These are phyloP conservation scores for Clitarchus hookeri DNA, from an alignment of 2,888 invertebrate genomes.

Conservation along the genomic window DNA sequence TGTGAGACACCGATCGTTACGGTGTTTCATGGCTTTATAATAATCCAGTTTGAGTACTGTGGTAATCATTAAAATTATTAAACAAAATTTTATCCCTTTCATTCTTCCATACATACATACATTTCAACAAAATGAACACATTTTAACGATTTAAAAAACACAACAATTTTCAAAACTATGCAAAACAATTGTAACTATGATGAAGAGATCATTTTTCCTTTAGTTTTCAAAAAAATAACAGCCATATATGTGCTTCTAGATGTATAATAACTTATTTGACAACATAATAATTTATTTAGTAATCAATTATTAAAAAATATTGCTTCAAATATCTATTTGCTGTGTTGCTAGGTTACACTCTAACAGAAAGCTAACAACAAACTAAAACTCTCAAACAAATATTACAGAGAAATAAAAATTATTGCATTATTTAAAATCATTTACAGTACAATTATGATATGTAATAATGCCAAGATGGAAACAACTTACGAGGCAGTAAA, in stretches of 20 bases:
- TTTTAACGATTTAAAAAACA: slow-evolving; percentile 9
- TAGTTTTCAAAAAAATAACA: slow-evolving; percentile 24
- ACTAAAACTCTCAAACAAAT: slow-evolving; percentile 20
- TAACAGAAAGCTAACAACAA: slow-evolving; percentile 23
- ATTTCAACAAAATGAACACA: slow-evolving; percentile 8
- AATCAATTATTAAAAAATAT: slow-evolving; percentile 25
- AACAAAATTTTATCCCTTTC: slow-evolving; percentile 16
- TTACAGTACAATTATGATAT: not conserved
- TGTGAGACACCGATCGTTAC: not conserved
- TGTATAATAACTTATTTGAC: slow-evolving; percentile 17
- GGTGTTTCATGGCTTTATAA: not conserved
- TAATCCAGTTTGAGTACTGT: slow-evolving; percentile 23
- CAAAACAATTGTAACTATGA: slow-evolving; percentile 21
- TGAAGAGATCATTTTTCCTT: slow-evolving; percentile 18
- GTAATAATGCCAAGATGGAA: slow-evolving; percentile 8
- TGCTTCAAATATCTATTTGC: slow-evolving; percentile 32
- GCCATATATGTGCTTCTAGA: slow-evolving; percentile 29
- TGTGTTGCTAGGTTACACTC: slow-evolving; percentile 3
- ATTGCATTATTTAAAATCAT: not conserved
- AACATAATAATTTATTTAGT: not conserved
- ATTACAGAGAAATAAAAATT: not conserved
- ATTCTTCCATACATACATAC: slow-evolving; percentile 17
- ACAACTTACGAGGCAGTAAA: not conserved
- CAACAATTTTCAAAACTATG: slow-evolving; percentile 11
- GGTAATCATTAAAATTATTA: not conserved